Evolutionary conservation across 64 coral and sea anemone genomes (phyloP).

Genomic region (Porites australiensis): DNA sequence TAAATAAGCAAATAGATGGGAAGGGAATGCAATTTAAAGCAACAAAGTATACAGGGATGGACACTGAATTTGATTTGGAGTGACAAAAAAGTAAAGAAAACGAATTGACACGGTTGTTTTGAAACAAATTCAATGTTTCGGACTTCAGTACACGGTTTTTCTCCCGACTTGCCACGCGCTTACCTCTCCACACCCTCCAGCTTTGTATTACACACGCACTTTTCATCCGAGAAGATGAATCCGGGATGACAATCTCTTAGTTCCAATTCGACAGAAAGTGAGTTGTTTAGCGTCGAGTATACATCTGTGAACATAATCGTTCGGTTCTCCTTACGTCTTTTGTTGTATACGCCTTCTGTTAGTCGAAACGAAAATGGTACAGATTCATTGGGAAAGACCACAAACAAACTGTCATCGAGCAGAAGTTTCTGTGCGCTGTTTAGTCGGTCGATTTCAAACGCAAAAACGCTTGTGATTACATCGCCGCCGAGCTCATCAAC

Average conservation of each 20-base stretch:
- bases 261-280: background rate
- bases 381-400: slow-evolving; percentile 60
- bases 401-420: slow-evolving; percentile 20
- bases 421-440: background rate
- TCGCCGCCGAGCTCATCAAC: slow-evolving; percentile 70
- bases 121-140: too few species aligned
- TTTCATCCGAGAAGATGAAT: background rate
- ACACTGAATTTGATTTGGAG: too few species aligned
- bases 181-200: background rate
- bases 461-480: slow-evolving; percentile 59
- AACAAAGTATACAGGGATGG: too few species aligned
- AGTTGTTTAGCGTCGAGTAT: background rate
- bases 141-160: too few species aligned
- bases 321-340: background rate
- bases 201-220: background rate
- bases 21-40: too few species aligned
- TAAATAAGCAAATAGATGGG: too few species aligned
- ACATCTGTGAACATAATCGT: slow-evolving; percentile 6
- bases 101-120: too few species aligned
- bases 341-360: background rate
- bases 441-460: background rate
- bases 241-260: background rate
- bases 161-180: background rate
- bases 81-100: too few species aligned
- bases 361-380: slow-evolving; percentile 54